Base-by-base conservation (phyloP, 2,888 invertebrate genomes). In the Dryobotodes eremita region DNA sequence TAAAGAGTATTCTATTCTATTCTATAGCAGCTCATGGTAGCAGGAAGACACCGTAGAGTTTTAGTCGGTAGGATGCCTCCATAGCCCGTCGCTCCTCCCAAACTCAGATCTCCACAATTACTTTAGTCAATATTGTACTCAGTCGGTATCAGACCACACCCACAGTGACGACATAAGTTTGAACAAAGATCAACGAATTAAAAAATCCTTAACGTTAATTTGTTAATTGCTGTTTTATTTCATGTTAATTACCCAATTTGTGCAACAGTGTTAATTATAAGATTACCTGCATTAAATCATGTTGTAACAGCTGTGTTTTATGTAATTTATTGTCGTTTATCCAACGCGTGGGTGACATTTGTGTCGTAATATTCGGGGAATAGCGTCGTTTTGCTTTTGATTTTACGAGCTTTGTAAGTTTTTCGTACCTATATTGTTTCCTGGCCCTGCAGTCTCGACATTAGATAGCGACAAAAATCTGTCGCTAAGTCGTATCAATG, bases 221-320 rank as follows among this genome's bases (percentile, higher is more conserved):
- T 61, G 50, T 77, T 71, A 55, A 82, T 70, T 53, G 76, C 59
- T 61, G 57, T 82, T 79, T 84, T 65, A 75, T 84, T 59, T 80
- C 17, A 59, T 59, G 23, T 53, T 46, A 48, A 62, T 75, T 64
- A n/a, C 36, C 3, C 36, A 75, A 57, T 84, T 75, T 61, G 59
- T 69, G 69, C 23, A 71, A 71, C 62, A 80, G 70, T 72, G 62
- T 59, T 69, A 61, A 73, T 42, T 61, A 57, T 65, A 68, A 66
- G 73, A 57, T 70, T 42, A 70, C 23, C 42, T 50, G n/a, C 8
- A 36, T 57, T 46, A 73, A 70, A 73, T 62, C 50, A 71, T 61
- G 68, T 17, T 64, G 36, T 17, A 69, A 42, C 53, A 75, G 15
- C 48, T 66, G 11, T 59, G 57, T 68, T 66, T 57, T 62, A 61